Percentiles rank a stretch among this genome's conserved stretches.
Evolutionary conservation across 2,797 vertebrate species (phyloP).

Genomic region (Mormyrops attenuatus): DNA sequence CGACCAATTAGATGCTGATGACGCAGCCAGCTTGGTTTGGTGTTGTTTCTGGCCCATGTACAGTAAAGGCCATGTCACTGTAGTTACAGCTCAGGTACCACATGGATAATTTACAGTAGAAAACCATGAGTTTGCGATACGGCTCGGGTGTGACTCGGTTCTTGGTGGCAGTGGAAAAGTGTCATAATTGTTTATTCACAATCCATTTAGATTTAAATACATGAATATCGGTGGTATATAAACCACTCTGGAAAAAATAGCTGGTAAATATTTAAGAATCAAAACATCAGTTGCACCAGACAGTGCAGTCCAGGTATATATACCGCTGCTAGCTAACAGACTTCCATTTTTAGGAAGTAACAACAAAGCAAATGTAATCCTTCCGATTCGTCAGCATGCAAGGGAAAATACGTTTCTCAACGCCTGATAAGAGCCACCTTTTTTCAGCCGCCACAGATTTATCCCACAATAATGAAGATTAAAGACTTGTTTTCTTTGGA

Average conservation of each 20-base stretch:
- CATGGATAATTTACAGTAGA: too few species aligned
- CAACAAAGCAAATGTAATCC: slow-evolving; percentile 9
- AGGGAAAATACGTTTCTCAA: background rate
- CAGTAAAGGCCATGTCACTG: too few species aligned
- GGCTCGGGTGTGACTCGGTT: background rate
- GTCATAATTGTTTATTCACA: background rate
- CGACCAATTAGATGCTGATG: background rate
- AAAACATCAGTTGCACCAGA: background rate
- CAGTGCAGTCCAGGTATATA: background rate
- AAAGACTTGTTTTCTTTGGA: slow-evolving; percentile 13
- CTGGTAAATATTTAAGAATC: background rate
- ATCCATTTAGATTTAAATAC: background rate
- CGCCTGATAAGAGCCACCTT: slow-evolving; percentile 8
- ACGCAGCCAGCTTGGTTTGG: background rate
- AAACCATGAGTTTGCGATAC: background rate
- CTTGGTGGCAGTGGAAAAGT: background rate
- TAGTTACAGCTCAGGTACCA: too few species aligned
- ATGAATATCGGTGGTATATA: background rate
- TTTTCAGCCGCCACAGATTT: background rate
- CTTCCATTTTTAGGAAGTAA: background rate
- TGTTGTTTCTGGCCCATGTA: too few species aligned
- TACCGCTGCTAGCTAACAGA: background rate
- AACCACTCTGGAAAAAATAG: background rate
- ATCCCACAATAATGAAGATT: slow-evolving; percentile 18
- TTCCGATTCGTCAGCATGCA: background rate